These are phyloP conservation scores for Harpagifer antarcticus DNA, from an alignment of 2,797 vertebrate genomes.

Conservation along the genomic window DNA sequence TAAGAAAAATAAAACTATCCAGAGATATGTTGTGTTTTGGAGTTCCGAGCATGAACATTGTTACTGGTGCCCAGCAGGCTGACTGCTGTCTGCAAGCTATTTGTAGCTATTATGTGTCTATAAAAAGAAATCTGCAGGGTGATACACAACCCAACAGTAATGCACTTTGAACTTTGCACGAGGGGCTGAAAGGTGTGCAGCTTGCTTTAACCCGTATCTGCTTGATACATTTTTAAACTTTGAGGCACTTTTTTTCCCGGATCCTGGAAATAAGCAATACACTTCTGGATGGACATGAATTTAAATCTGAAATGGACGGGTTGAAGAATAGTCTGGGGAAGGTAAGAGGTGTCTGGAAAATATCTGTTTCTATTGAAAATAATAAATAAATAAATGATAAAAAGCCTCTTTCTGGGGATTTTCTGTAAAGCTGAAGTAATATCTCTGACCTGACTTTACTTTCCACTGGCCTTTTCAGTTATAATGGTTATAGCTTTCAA, in stretches of 20 bases:
- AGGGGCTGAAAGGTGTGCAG: conserved; percentile 73
- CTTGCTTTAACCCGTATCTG: conserved; percentile 68
- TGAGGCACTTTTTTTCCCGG: conserved; percentile 48
- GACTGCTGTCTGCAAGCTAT: conserved; percentile 88
- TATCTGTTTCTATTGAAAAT: conserved; percentile 3
- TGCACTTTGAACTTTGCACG: conserved; percentile 82
- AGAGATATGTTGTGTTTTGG: conserved; percentile 1
- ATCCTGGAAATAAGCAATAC: conserved; percentile 72
- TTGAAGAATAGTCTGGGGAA: conserved; percentile 74
- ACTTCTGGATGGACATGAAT: conserved; percentile 52
- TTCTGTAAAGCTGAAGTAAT: conserved; percentile 11
- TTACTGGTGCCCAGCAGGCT: conserved; percentile 84
- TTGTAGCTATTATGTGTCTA: conserved; percentile 91
- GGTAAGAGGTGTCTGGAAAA: conserved; percentile 85
- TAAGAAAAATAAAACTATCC: background rate
- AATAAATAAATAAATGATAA: background rate
- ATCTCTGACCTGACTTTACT: conserved; percentile 1
- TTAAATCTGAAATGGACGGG: conserved; percentile 72
- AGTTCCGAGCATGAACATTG: conserved; percentile 58
- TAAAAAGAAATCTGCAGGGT: conserved; percentile 92
- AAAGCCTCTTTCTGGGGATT: background rate
- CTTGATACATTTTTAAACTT: conserved; percentile 70
- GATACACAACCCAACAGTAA: conserved; percentile 83
- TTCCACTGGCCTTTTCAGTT: conserved; percentile 1
- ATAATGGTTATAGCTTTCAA: background rate